Evolutionary conservation across 1,140 invertebrate genomes (phyloP).

Genomic region (Pachypeltis micranthus): DNA sequence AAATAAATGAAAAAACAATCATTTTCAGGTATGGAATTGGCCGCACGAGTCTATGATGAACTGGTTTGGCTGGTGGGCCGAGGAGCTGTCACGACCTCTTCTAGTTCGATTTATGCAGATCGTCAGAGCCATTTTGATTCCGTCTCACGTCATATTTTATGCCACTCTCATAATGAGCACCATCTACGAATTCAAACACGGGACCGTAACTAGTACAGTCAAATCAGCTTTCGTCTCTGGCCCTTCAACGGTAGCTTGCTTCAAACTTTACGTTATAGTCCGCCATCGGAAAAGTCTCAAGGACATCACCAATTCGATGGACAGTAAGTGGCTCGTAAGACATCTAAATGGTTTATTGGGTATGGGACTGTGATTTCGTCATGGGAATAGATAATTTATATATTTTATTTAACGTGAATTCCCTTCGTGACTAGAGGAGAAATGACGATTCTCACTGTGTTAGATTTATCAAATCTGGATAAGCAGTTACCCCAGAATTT

Average conservation of each 20-base stretch:
- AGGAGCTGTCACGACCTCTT: neutral
- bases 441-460: too few species aligned
- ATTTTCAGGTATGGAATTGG: neutral
- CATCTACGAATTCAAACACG: neutral
- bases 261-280: slow-evolving; percentile 1
- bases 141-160: neutral
- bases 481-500: too few species aligned
- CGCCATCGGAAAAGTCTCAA: neutral
- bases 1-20: neutral
- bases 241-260: neutral
- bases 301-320: neutral
- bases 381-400: too few species aligned
- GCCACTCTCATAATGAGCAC: neutral
- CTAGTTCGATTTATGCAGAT: neutral
- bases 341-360: too few species aligned
- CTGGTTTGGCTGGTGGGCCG: slow-evolving; percentile 2
- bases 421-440: too few species aligned
- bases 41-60: neutral
- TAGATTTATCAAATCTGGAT: too few species aligned
- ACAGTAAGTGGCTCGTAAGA: too few species aligned
- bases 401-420: too few species aligned
- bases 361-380: too few species aligned
- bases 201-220: neutral
- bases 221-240: slow-evolving; percentile 1
- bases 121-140: neutral